Base-by-base conservation (phyloP, 30 jellyfish, hydroid and myxozoan species). In the Rhopilema esculentum region DNA sequence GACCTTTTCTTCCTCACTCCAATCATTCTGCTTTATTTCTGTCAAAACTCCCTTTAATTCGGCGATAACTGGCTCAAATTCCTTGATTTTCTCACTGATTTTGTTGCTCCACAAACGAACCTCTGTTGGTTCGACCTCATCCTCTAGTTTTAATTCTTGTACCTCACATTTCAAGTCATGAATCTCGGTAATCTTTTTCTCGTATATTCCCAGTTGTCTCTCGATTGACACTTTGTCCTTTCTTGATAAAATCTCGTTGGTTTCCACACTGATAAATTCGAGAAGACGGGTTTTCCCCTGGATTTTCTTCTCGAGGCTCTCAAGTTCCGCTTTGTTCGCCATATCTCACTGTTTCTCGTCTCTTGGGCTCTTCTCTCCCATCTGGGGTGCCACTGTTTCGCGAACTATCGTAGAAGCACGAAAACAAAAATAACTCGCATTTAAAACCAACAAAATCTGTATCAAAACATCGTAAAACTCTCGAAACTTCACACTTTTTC, bases 351-450 rank as follows among this genome's bases (percentile, higher is more conserved):
- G n/a, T n/a, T n/a, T n/a, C n/a, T n/a, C n/a, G n/a, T 49, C 15
- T 76, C 51, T 18, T 22, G 16, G 25, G 19, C 71, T 32, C 74
- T 20, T 27, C 16, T 2, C 86, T 49, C 75, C 75, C 73, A 48
- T 76, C 75, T 76, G 86, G 86, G 86, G 86, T 76, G 86, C 86
- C 73, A 76, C 86, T n/a, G n/a, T n/a, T n/a, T n/a, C n/a, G n/a
- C n/a, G n/a, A n/a, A n/a, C n/a, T n/a, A n/a, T n/a, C n/a, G n/a
- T n/a, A n/a, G n/a, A n/a, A n/a, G n/a, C n/a, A n/a, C n/a, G n/a
- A n/a, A n/a, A n/a, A n/a, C n/a, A n/a, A n/a, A n/a, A n/a, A n/a
- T n/a, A n/a, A n/a, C n/a, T n/a, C n/a, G n/a, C n/a, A n/a, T n/a
- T n/a, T n/a, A n/a, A n/a, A n/a, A n/a, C n/a, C n/a, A n/a, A n/a